These are phyloP conservation scores for Craseonycteris thonglongyai DNA, from an alignment of 2,113 vertebrate species.

Conservation along the genomic window DNA sequence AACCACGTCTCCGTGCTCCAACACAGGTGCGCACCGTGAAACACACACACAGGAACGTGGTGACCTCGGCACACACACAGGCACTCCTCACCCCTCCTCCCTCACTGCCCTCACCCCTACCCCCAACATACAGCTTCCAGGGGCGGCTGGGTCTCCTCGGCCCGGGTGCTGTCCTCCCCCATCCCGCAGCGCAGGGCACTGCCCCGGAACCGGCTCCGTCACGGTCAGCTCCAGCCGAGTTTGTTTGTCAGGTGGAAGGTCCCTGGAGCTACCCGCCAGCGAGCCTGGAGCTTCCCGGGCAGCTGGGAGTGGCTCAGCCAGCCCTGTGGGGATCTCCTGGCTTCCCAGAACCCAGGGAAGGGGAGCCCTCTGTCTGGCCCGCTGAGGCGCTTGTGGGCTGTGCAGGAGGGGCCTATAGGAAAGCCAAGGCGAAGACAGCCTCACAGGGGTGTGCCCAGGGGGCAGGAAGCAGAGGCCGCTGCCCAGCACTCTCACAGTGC, in stretches of 20 bases:
- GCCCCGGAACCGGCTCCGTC: background rate
- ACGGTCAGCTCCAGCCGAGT: background rate
- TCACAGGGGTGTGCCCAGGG: background rate
- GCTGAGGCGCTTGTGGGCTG: too few relatives aligned
- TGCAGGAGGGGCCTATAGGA: background rate
- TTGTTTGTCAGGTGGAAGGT: conserved; percentile 57
- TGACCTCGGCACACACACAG: background rate
- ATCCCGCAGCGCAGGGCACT: background rate
- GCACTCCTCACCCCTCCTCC: background rate
- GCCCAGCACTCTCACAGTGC: rapidly evolving
- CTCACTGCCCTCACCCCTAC: background rate
- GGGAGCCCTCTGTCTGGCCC: background rate
- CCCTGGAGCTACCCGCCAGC: conserved; percentile 41
- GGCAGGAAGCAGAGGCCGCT: background rate
- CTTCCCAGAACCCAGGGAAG: background rate
- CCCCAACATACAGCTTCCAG: conserved; percentile 52
- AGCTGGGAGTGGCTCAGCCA: conserved; percentile 14
- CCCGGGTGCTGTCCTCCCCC: background rate
- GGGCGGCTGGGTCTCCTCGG: background rate
- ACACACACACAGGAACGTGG: background rate
- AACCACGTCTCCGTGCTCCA: background rate
- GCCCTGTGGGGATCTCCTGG: background rate
- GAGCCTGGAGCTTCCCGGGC: background rate
- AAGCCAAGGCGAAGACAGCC: background rate
- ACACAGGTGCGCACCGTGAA: too few relatives aligned